Conservation (phyloP, 2,113 vertebrate genomes). For the Promerops cafer region DNA sequence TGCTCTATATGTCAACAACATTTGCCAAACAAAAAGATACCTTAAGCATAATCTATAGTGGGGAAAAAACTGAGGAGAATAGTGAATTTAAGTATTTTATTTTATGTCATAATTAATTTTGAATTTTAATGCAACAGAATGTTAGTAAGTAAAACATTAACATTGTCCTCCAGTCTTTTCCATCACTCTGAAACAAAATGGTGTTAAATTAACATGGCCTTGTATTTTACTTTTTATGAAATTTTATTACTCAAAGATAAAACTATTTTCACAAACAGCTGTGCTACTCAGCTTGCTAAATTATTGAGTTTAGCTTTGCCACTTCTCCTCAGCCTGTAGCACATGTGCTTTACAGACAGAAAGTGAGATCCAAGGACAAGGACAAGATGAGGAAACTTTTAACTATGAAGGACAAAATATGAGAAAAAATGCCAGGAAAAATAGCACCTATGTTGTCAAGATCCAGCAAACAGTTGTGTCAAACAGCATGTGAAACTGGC, state of each 20-base stretch:
- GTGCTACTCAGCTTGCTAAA: not conserved
- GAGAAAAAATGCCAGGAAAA: not conserved
- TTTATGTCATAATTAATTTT: not conserved
- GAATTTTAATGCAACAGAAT: not conserved
- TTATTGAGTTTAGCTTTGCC: not conserved
- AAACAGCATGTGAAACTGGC: not conserved
- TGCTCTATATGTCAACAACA: not conserved
- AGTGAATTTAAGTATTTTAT: not conserved
- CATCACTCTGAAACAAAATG: not conserved
- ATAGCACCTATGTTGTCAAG: not conserved
- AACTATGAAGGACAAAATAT: not conserved
- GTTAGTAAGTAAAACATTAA: not conserved
- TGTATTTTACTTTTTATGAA: not conserved
- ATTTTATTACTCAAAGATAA: not conserved
- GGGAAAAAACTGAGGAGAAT: accelerated
- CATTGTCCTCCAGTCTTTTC: not conserved
- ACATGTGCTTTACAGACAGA: not conserved
- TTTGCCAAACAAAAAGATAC: not conserved
- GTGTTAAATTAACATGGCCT: not conserved
- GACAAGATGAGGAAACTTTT: not conserved
- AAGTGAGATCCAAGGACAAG: not conserved
- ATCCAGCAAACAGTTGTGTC: not conserved
- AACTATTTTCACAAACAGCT: not conserved
- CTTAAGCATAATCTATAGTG: not conserved
- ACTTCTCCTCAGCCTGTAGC: not conserved